A percentile compares a stretch with the other conserved stretches of the same genome.
Evolutionary conservation across 53 echinoderm and acorn worm species (phyloP).

Genomic region (Antedon mediterranea): DNA sequence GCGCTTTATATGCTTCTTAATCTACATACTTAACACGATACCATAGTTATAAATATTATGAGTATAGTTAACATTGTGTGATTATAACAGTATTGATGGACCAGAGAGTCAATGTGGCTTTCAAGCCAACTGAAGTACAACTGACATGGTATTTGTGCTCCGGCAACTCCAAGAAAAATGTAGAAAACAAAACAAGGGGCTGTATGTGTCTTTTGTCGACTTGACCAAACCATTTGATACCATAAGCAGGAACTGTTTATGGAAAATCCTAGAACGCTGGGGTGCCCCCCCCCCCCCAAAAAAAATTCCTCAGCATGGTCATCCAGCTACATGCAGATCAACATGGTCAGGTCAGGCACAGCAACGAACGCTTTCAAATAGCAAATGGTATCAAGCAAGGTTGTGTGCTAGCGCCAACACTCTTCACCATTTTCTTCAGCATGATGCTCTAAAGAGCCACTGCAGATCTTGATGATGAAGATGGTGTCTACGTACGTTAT

Average conservation of each 20-base stretch:
- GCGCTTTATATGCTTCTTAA: too few species aligned
- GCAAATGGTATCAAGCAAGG: too few species aligned
- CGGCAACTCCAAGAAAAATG: slow-evolving; percentile 12
- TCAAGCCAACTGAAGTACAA: slow-evolving; percentile 18
- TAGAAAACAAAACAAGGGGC: slow-evolving; percentile 10
- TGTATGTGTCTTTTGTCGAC: slow-evolving; percentile 6
- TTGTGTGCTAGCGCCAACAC: too few species aligned
- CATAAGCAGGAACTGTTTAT: neutral
- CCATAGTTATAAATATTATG: too few species aligned
- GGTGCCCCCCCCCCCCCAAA: too few species aligned
- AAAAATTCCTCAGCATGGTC: too few species aligned
- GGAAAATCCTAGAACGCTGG: neutral
- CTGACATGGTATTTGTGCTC: slow-evolving; percentile 24
- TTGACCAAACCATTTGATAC: slow-evolving; percentile 1
- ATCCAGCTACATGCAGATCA: too few species aligned
- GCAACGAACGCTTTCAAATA: too few species aligned
- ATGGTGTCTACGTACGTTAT: slow-evolving; percentile 1
- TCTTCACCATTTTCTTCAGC: slow-evolving; percentile 13
- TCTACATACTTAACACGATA: too few species aligned
- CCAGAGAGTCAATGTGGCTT: slow-evolving; percentile 42
- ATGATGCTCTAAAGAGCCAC: slow-evolving; percentile 10
- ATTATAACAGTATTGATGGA: too few species aligned
- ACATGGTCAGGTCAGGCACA: too few species aligned
- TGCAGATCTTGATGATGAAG: neutral
- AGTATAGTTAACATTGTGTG: too few species aligned